These are phyloP conservation scores for Eristalinus aeneus DNA, from an alignment of 2,888 invertebrate species.

Conservation along the genomic window DNA sequence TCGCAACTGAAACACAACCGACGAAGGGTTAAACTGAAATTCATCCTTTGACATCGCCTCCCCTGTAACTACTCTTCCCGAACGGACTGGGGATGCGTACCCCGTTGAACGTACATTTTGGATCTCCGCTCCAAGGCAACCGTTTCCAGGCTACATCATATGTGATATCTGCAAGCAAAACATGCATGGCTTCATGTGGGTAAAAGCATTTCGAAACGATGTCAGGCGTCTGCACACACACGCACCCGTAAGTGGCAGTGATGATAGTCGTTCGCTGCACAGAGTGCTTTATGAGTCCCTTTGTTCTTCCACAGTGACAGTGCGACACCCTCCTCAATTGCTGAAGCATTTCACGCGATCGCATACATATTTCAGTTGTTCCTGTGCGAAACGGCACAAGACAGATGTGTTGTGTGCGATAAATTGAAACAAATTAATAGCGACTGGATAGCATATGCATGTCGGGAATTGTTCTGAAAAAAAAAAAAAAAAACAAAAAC, in stretches of 20 bases:
- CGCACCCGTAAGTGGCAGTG: neutral
- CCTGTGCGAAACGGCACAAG: conserved; percentile 10
- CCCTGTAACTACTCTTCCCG: neutral
- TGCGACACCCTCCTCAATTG: conserved; percentile 30
- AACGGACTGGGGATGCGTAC: neutral
- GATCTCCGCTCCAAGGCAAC: neutral
- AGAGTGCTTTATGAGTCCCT: conserved; percentile 33
- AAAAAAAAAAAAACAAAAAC: conserved; percentile 14
- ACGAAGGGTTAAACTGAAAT: conserved; percentile 15
- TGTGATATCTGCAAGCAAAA: conserved; percentile 42
- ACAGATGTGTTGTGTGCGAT: conserved; percentile 38
- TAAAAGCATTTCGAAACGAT: conserved; percentile 61
- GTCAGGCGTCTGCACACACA: conserved; percentile 5
- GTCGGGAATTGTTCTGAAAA: neutral
- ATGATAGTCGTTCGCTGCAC: conserved; percentile 2
- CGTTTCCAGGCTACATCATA: conserved; percentile 1
- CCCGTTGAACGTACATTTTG: too few species aligned
- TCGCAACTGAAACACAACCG: conserved; percentile 15
- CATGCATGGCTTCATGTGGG: conserved; percentile 40
- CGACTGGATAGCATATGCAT: conserved; percentile 20
- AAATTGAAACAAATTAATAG: conserved; percentile 65
- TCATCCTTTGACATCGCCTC: neutral
- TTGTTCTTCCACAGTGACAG: conserved; percentile 17
- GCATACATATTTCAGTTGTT: conserved; percentile 19
- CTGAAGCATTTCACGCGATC: conserved; percentile 47